Evolutionary conservation across 1,140 invertebrate species (phyloP).

Genomic region (Papilio polyxenes): DNA sequence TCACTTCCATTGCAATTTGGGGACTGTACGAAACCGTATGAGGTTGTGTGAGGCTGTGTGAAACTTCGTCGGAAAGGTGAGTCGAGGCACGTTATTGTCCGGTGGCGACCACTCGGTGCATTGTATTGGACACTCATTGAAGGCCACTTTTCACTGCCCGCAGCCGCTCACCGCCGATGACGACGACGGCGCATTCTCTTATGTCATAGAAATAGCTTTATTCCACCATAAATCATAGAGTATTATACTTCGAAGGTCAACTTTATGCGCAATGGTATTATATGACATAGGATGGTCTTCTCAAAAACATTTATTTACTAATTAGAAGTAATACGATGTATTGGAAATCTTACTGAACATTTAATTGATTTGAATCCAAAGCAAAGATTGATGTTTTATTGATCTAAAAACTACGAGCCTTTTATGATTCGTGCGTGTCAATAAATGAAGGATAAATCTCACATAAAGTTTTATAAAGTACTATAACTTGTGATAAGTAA

Average conservation of each 20-base stretch:
- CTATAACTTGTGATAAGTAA: constrained; percentile 4
- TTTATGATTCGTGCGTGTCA: background rate
- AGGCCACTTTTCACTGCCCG: background rate
- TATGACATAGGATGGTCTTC: too few relatives aligned
- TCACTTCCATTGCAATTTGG: background rate
- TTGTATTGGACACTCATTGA: background rate
- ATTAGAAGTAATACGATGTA: too few relatives aligned
- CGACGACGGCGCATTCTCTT: background rate
- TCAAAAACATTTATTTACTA: too few relatives aligned
- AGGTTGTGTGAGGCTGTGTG: background rate
- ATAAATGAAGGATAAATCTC: background rate
- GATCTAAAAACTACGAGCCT: background rate
- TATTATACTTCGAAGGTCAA: background rate
- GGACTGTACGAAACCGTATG: background rate
- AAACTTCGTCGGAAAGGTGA: background rate
- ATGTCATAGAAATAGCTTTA: background rate
- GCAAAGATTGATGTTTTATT: background rate
- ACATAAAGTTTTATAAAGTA: too few relatives aligned
- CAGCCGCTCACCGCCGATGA: background rate
- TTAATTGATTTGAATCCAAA: too few relatives aligned
- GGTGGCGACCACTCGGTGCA: background rate
- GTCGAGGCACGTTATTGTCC: background rate
- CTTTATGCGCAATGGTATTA: too few relatives aligned
- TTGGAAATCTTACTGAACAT: background rate
- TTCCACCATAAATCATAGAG: background rate